Percentiles rank a stretch among this genome's conserved stretches.
Evolutionary conservation across 2,113 vertebrate species (phyloP).

Genomic region (Melierax canorus): DNA sequence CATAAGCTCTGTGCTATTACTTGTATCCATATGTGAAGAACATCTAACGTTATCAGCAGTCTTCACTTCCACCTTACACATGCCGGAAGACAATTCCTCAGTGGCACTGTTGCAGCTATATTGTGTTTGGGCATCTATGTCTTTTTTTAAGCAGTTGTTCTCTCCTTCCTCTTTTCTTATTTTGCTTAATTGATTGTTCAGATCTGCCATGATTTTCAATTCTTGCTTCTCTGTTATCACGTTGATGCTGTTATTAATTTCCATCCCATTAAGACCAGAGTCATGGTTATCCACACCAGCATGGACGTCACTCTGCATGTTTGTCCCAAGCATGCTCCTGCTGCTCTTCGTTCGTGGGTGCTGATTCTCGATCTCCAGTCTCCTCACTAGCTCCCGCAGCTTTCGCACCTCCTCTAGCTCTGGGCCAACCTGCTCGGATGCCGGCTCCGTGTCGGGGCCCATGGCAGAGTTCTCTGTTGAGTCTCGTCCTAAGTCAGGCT

Average conservation of each 20-base stretch:
- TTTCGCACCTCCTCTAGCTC: conserved; percentile 88
- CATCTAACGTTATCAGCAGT: not conserved
- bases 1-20: not conserved
- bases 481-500: conserved; percentile 60
- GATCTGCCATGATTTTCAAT: conserved; percentile 48
- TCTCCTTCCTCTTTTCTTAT: conserved; percentile 65
- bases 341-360: conserved; percentile 75
- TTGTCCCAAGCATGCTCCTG: conserved; percentile 50
- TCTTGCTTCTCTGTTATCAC: conserved; percentile 15
- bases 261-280: conserved; percentile 25
- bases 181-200: conserved; percentile 48
- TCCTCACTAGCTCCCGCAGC: conserved; percentile 84
- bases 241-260: conserved; percentile 64
- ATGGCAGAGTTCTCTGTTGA: conserved; percentile 21
- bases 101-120: not conserved
- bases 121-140: conserved; percentile 41
- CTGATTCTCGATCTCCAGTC: conserved; percentile 88
- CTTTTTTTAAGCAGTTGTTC: conserved; percentile 14
- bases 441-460: conserved; percentile 57
- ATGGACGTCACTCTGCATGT: conserved; percentile 20
- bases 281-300: conserved; percentile 45
- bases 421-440: conserved; percentile 57
- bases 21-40: conserved; percentile 48
- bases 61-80: conserved; percentile 27
- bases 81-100: conserved; percentile 60